Percentiles rank a stretch among this genome's conserved stretches.
phyloP scores from a whole-genome alignment of 2,888 invertebrate species.

The Labia minor region DNA sequence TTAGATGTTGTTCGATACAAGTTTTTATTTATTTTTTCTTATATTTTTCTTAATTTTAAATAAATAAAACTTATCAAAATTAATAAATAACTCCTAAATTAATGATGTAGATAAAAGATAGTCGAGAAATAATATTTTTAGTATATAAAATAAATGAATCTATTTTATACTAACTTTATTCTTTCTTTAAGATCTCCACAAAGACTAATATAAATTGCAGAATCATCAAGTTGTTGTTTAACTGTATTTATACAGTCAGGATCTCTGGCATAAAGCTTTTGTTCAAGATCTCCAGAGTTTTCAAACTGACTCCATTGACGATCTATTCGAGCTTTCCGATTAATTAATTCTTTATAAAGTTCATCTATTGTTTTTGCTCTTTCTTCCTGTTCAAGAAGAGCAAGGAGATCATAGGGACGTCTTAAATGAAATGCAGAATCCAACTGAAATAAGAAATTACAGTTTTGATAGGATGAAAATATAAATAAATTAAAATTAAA shows the following conservation, averaged over 20 bases:
- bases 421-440: constrained; percentile 63
- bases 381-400: constrained; percentile 64
- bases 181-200: constrained; percentile 45
- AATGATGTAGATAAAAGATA: too few species aligned
- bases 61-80: too few species aligned
- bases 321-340: constrained; percentile 52
- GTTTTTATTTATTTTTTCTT: too few species aligned
- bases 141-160: too few species aligned
- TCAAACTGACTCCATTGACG: constrained; percentile 46
- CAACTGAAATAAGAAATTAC: constrained; percentile 38
- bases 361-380: constrained; percentile 49
- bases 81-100: too few species aligned
- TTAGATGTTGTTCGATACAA: too few species aligned
- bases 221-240: constrained; percentile 48
- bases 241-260: constrained; percentile 55
- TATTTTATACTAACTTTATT: constrained; percentile 32
- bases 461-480: not conserved
- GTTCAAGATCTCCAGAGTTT: constrained; percentile 50
- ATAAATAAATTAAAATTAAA: not conserved
- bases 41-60: too few species aligned
- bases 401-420: constrained; percentile 60
- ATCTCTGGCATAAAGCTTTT: constrained; percentile 48
- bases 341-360: constrained; percentile 51
- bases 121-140: too few species aligned
- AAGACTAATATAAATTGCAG: constrained; percentile 56